Conservation (phyloP, 2,888 invertebrate species). For the Formica aserva region DNA sequence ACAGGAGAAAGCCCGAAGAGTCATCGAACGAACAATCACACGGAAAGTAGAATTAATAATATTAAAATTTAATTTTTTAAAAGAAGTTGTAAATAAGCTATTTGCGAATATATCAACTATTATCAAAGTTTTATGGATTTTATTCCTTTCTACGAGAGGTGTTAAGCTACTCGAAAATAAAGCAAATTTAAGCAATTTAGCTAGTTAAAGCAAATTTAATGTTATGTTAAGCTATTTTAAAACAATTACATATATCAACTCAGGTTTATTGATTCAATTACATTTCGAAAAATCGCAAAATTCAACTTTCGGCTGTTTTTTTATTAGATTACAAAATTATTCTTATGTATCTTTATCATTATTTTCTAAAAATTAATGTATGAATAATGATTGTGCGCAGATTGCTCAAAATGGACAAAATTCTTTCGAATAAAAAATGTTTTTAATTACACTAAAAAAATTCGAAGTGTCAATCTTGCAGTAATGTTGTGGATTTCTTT, state of each 20-base stretch:
- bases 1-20: neutral
- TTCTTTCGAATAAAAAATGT: neutral
- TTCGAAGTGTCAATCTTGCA: neutral
- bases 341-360: neutral
- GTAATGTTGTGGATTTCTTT: neutral
- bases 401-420: neutral
- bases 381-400: neutral
- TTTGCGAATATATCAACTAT: neutral
- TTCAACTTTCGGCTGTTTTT: neutral
- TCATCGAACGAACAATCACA: neutral
- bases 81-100: neutral
- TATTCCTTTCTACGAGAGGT: neutral
- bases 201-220: no score
- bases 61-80: neutral
- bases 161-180: neutral
- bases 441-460: neutral
- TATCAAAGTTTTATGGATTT: neutral
- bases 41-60: neutral
- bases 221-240: no score
- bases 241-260: no score
- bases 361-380: neutral
- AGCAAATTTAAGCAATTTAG: no score
- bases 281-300: neutral
- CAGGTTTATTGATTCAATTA: no score
- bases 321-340: neutral